phyloP scores from a whole-genome alignment of 2,113 vertebrate species.

The Edolisoma coerulescens region DNA sequence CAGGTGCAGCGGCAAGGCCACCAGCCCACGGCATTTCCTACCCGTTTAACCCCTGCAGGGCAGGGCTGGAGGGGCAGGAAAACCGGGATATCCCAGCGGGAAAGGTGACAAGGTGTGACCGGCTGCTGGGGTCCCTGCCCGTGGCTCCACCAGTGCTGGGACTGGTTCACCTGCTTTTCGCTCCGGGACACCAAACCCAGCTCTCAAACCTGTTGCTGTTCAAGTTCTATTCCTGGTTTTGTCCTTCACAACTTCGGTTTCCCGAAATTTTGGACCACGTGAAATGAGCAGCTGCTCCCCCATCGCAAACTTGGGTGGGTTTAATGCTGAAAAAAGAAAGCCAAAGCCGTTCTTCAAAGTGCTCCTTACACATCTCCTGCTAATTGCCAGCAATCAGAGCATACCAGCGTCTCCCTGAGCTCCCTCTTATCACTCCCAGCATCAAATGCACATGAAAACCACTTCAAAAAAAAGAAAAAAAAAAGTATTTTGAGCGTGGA shows the following conservation, averaged over 20 bases:
- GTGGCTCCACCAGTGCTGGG: background rate
- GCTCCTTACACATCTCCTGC: background rate
- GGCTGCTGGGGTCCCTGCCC: background rate
- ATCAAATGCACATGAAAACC: background rate
- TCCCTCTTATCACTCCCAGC: slow-evolving; percentile 6
- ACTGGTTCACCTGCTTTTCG: background rate
- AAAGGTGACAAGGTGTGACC: background rate
- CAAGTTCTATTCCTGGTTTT: background rate
- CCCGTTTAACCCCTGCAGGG: background rate
- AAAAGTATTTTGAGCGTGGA: background rate
- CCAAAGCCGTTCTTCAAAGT: background rate
- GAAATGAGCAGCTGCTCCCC: background rate
- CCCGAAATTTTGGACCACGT: background rate
- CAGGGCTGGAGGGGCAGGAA: background rate
- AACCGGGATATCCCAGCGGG: background rate
- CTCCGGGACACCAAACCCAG: background rate
- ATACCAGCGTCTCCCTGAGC: background rate
- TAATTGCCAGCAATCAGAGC: slow-evolving; percentile 2
- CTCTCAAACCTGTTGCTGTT: background rate
- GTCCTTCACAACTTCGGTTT: background rate
- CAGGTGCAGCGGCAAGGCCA: slow-evolving; percentile 57
- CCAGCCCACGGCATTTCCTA: background rate
- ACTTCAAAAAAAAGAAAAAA: background rate
- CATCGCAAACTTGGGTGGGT: background rate
- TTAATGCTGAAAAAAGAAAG: background rate